phyloP scores from a whole-genome alignment of 2,888 invertebrate genomes.

The Hirtodrosophila trivittata region DNA sequence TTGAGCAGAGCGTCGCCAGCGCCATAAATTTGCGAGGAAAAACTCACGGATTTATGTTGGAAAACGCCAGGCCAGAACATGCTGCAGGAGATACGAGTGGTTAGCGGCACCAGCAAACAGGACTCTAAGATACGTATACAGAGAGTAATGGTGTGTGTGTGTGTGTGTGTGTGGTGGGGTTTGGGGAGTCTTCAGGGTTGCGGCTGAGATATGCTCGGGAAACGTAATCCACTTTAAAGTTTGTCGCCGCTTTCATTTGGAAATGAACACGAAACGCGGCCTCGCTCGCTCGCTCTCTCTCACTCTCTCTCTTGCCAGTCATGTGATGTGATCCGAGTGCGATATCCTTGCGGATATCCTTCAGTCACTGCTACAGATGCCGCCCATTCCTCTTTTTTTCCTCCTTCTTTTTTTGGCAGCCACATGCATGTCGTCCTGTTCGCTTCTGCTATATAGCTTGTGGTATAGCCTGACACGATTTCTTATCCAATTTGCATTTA shows the following conservation, averaged over 20 bases:
- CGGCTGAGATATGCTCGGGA: constrained; percentile 46
- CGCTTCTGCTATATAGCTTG: constrained; percentile 16
- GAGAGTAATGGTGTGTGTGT: constrained; percentile 3
- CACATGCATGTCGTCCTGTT: constrained; percentile 47
- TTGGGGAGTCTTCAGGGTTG: constrained; percentile 1
- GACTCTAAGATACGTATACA: constrained; percentile 23
- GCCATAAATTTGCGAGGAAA: constrained; percentile 77
- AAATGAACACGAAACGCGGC: constrained; percentile 69
- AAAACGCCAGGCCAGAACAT: constrained; percentile 48
- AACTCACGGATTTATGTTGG: constrained; percentile 81
- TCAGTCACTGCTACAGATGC: constrained; percentile 38
- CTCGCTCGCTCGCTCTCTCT: constrained; percentile 46
- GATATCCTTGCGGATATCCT: constrained; percentile 76
- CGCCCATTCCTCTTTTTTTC: constrained; percentile 6
- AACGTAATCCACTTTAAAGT: constrained; percentile 81
- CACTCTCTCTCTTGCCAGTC: constrained; percentile 33
- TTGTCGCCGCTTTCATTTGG: constrained; percentile 69
- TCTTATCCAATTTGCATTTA: constrained; percentile 80
- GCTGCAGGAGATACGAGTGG: constrained; percentile 57
- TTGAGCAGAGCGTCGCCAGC: constrained; percentile 73
- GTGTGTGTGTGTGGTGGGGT: background rate
- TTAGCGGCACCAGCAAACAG: constrained; percentile 19
- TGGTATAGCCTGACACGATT: constrained; percentile 56
- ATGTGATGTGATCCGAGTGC: constrained; percentile 60
- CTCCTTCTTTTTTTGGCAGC: constrained; percentile 38